These are phyloP conservation scores for Drosophila sturtevanti DNA, from an alignment of 1,140 invertebrate species.

Conservation along the genomic window DNA sequence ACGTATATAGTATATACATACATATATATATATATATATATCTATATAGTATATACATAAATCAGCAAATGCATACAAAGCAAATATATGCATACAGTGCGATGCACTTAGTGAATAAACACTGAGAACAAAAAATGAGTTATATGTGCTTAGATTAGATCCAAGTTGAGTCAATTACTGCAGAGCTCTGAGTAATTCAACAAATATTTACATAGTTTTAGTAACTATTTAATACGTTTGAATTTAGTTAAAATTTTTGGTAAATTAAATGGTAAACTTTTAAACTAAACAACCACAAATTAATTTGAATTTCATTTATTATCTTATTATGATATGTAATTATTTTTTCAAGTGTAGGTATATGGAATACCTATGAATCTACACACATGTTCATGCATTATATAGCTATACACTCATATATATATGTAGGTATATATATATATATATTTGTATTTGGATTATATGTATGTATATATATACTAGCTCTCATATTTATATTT, in stretches of 20 bases:
- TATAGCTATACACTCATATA: background rate
- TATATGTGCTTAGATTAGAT: too few relatives aligned
- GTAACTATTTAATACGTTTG: too few relatives aligned
- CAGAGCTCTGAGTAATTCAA: too few relatives aligned
- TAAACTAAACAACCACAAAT: too few relatives aligned
- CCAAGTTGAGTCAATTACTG: too few relatives aligned
- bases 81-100: constrained; percentile 27
- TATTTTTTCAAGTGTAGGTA: constrained; percentile 39
- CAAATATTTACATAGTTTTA: too few relatives aligned
- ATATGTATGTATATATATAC: constrained; percentile 14
- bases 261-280: too few relatives aligned
- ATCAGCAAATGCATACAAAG: constrained; percentile 1
- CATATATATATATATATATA: background rate
- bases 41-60: constrained; percentile 11
- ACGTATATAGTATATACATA: background rate
- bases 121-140: background rate
- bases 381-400: constrained; percentile 31
- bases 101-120: background rate
- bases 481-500: constrained; percentile 47
- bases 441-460: constrained; percentile 5
- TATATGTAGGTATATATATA: background rate
- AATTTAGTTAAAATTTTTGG: too few relatives aligned
- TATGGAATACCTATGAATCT: constrained; percentile 51
- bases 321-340: too few relatives aligned
- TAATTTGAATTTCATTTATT: too few relatives aligned